Evolutionary conservation across 2,797 vertebrate genomes (phyloP).

Genomic region (Rhadinocentrus ornatus): DNA sequence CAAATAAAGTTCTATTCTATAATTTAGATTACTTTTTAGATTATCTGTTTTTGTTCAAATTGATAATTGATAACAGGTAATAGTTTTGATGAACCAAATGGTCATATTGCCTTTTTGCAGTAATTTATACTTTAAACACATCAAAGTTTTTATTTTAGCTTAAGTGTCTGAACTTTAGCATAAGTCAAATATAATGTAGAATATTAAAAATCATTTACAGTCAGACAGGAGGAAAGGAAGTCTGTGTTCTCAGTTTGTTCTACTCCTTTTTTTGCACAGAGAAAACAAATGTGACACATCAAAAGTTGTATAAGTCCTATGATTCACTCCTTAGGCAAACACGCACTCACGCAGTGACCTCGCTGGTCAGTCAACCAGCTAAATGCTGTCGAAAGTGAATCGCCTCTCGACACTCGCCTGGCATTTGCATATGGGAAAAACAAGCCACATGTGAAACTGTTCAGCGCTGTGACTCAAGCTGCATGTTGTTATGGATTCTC

Average conservation of each 20-base stretch:
- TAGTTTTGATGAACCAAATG: background rate
- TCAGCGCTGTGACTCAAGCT: slow-evolving; percentile 33
- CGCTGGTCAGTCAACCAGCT: slow-evolving; percentile 59
- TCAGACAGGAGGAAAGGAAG: slow-evolving; percentile 18
- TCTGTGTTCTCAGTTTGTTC: slow-evolving; percentile 20
- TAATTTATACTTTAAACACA: background rate
- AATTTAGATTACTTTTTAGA: too few species aligned
- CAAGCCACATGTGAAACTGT: slow-evolving; percentile 19
- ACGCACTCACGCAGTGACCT: slow-evolving; percentile 44
- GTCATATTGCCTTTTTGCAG: background rate
- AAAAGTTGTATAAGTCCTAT: slow-evolving; percentile 63
- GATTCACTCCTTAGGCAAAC: slow-evolving; percentile 66
- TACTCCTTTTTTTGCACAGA: slow-evolving; percentile 15
- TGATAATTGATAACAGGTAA: background rate
- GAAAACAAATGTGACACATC: slow-evolving; percentile 62
- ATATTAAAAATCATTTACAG: too few species aligned
- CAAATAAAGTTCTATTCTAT: too few species aligned
- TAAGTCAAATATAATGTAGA: too few species aligned
- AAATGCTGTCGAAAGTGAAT: slow-evolving; percentile 63
- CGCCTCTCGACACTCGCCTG: slow-evolving; percentile 55
- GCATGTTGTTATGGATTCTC: slow-evolving; percentile 11
- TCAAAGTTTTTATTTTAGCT: background rate
- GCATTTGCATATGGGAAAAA: slow-evolving; percentile 71
- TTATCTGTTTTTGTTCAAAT: too few species aligned
- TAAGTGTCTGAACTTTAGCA: background rate